Evolutionary conservation across 1,140 invertebrate species (phyloP), one percentile per base, ranked within the genome.

Genomic region (Drosophila busckii): DNA sequence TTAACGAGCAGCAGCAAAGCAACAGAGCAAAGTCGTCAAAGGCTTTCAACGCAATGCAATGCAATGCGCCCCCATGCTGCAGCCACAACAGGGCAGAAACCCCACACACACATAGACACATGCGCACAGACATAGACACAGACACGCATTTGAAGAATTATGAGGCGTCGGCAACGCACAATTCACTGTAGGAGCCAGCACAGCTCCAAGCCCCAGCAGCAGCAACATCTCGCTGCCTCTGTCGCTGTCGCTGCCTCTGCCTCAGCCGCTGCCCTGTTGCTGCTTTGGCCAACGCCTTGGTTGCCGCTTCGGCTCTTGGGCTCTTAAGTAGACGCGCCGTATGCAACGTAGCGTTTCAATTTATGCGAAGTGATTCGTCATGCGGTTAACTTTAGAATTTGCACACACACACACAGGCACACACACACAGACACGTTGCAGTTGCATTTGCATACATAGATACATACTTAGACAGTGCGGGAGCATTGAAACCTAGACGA

Each of bases 311-410:
- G 22, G 41, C 34, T n/a, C n/a, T 49, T 44, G 49, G 40, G 29
- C 54, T 53, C 61, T 67, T 60, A 65, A 61, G 63, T 64, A 80
- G 62, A 61, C 64, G 60, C 41, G 53, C 65, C 55, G 55, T 56
- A 82, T 82, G 75, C 75, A 75, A 73, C 69, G 69, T 75, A 80
- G 75, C 75, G 75, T 73, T 80, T 80, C 75, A 80, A 80, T 80
- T 80, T 80, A 80, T 80, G 75, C 75, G 75, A 80, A 80, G 75
- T 80, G 75, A 80, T 80, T 80, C 75, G 75, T 80, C 75, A 80
- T 80, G 75, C 75, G 75, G 75, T 80, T 80, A 80, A 80, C 73
- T 80, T 80, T 80, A 80, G 73, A 80, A 80, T 80, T 60, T 55
- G 75, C 70, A 68, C 62, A 73, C 28, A 55, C 46, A 54, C 46